A percentile compares a stretch with the other conserved stretches of the same genome.
phyloP scores from a whole-genome alignment of 1,140 invertebrate species.

The Lasioglossum albipes region DNA sequence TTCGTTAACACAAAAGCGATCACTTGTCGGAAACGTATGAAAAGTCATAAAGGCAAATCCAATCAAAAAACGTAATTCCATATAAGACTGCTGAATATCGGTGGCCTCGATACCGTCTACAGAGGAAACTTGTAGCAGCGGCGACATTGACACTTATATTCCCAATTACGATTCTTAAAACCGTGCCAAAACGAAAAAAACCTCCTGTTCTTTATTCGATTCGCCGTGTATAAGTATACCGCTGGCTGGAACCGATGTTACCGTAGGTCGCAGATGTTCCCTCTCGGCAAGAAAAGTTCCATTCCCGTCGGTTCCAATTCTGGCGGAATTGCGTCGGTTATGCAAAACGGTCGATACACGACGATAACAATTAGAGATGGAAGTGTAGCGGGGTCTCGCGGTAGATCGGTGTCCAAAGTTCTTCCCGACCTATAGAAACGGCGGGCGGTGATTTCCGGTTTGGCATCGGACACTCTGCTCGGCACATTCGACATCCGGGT shows the following conservation, averaged over 20 bases:
- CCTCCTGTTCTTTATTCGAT: background rate
- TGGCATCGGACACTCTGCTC: conserved; percentile 65
- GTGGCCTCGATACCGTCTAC: background rate
- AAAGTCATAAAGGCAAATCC: too few relatives aligned
- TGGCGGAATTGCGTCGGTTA: conserved; percentile 47
- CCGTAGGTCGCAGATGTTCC: background rate
- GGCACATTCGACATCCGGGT: conserved; percentile 64
- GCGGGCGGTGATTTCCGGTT: conserved; percentile 70
- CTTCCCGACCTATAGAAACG: conserved; percentile 16
- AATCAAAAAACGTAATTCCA: too few relatives aligned
- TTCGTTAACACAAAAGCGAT: too few relatives aligned
- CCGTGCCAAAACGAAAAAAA: background rate
- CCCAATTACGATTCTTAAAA: background rate
- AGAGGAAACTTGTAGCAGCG: background rate
- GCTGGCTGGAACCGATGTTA: background rate
- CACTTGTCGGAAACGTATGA: too few relatives aligned
- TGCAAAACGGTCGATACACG: conserved; percentile 52
- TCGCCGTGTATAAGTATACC: background rate
- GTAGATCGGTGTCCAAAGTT: conserved; percentile 45
- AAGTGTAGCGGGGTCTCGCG: background rate
- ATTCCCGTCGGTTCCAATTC: conserved; percentile 22
- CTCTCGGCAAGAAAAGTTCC: conserved; percentile 10
- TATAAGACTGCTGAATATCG: background rate
- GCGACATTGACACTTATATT: background rate
- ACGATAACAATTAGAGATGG: conserved; percentile 42